Conservation (phyloP, 2,888 invertebrate species). For the Rhopalosiphum nymphaeae region DNA sequence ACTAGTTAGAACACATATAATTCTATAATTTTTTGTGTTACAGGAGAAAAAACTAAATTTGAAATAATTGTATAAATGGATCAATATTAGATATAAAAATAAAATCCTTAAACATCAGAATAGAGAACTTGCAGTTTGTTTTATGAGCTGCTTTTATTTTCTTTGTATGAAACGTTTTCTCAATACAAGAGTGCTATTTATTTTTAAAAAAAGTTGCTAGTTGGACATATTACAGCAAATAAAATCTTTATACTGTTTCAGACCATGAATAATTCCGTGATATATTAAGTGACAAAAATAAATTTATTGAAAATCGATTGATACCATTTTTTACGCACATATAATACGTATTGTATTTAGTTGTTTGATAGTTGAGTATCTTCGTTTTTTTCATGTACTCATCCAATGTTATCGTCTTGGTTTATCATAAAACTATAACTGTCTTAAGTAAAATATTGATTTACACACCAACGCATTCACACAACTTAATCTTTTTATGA, state of each 20-base stretch:
- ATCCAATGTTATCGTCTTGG: background rate
- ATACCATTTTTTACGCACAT: background rate
- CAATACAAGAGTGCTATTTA: no score
- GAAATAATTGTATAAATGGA: background rate
- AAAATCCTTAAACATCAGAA: background rate
- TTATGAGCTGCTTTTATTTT: conserved; percentile 9
- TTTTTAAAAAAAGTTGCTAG: background rate
- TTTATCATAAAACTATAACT: no score
- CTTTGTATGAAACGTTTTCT: background rate
- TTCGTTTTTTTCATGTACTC: background rate
- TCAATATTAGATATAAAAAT: background rate
- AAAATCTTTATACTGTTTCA: background rate
- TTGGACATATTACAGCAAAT: background rate
- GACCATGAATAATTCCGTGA: background rate
- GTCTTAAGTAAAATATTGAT: background rate
- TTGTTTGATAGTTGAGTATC: background rate
- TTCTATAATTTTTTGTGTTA: background rate
- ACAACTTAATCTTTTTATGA: background rate
- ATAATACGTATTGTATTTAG: background rate
- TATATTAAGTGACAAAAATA: background rate
- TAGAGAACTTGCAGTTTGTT: background rate
- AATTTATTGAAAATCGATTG: conserved; percentile 36
- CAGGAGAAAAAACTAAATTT: background rate
- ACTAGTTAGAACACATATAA: background rate
- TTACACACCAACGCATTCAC: background rate